Base-by-base conservation (phyloP, 2,888 invertebrate genomes). In the Malthinus flaveolus region DNA sequence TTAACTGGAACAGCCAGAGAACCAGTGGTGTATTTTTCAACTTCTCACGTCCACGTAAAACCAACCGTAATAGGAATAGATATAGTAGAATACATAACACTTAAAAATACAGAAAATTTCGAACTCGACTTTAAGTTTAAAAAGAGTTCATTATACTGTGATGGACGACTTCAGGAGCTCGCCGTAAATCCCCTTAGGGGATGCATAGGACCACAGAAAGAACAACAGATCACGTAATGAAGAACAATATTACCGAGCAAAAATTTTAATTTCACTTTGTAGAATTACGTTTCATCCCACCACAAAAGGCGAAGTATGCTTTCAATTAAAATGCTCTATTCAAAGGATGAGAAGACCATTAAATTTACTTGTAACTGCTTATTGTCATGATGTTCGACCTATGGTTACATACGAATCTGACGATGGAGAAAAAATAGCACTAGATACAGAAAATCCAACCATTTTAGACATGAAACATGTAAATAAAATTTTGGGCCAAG, bases 1-100 rank as follows among this genome's bases (percentile, higher is more conserved):
- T 79, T 90, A 9, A 87, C 86, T 12, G 88, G 87, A 8, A 73
- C 81, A 44, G 85, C 87, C 0, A 78, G 82, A 56, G 87, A 89
- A 66, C 87, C 90, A 0, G 81, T 82, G 12, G 82, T 89, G 4
- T 77, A 80, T 48, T 86, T 88, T 69, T 78, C 83, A 12, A 81
- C 83, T 15, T 82, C 84, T 0, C 83, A 85, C 67, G 72, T 88
- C 54, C 77, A 82, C 46, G 81, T 89, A 69, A 82, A 82, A 61
- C 83, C 87, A 57, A 85, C 87, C 0, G 75, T 88, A 8, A 80
- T 87, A 44, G 86, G 87, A 67, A 80, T 82, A 52, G 80, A 79
- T 1, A 76, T 80, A 1, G 75, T 73, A 1, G 79, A 81, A 46
- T 62, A 74, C 1, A 74, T 85, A 1, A 67, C 74, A 10, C 68